These are phyloP conservation scores for Odontomyia ornata DNA, from an alignment of 2,888 invertebrate species.

Conservation along the genomic window DNA sequence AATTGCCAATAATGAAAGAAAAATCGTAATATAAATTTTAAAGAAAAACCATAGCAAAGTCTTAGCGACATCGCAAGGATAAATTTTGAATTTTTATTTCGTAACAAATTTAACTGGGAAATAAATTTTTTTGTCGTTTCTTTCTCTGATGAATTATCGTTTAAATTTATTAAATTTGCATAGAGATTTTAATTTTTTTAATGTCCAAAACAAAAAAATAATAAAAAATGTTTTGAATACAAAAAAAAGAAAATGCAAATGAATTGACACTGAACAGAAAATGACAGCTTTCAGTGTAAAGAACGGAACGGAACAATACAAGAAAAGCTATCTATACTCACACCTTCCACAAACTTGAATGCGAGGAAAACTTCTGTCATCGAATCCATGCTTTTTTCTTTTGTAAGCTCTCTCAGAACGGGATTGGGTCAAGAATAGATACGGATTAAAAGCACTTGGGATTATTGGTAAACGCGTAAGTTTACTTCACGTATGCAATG, in stretches of 20 bases:
- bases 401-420: background rate
- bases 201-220: too few species aligned
- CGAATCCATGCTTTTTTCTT: conserved; percentile 20
- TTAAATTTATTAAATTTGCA: too few species aligned
- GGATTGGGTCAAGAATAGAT: conserved; percentile 1
- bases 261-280: conserved; percentile 16
- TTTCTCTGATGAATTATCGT: too few species aligned
- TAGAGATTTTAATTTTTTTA: too few species aligned
- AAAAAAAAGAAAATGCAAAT: too few species aligned
- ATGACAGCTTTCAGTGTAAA: background rate
- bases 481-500: background rate
- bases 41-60: conserved; percentile 18
- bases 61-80: background rate
- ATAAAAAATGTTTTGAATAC: too few species aligned
- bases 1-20: conserved; percentile 32
- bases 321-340: conserved; percentile 12
- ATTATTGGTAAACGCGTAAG: too few species aligned
- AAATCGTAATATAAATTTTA: conserved; percentile 43
- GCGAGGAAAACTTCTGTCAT: conserved; percentile 56
- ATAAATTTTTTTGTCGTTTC: too few species aligned
- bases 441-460: background rate
- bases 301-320: background rate
- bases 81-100: background rate
- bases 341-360: conserved; percentile 51
- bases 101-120: too few species aligned